These are phyloP conservation scores for Ectropis crepuscularia DNA, from an alignment of 2,888 invertebrate genomes.

Conservation along the genomic window DNA sequence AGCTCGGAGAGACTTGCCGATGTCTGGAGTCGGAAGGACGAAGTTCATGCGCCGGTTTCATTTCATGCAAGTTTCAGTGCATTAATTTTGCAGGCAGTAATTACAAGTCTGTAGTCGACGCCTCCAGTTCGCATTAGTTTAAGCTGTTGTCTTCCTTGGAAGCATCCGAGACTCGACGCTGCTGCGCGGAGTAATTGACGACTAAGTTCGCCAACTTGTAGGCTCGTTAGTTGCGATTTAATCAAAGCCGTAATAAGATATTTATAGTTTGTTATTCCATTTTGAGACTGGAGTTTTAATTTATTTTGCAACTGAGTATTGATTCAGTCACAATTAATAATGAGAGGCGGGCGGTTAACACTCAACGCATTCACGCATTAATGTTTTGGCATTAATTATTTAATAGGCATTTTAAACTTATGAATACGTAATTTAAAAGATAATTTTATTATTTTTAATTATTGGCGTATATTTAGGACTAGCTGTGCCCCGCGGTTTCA, in stretches of 20 bases:
- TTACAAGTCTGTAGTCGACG: constrained; percentile 79
- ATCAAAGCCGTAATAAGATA: constrained; percentile 59
- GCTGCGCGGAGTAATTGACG: constrained; percentile 71
- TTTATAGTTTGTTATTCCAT: constrained; percentile 34
- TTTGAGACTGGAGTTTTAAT: constrained; percentile 12
- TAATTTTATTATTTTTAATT: too few relatives aligned
- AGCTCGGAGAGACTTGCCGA: constrained; percentile 48
- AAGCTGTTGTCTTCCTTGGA: constrained; percentile 70
- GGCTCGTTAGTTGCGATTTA: constrained; percentile 71
- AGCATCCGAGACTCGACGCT: constrained; percentile 58
- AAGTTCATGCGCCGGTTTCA: constrained; percentile 79
- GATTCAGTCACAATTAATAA: not conserved
- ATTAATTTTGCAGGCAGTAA: constrained; percentile 83
- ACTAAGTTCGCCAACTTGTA: constrained; percentile 68
- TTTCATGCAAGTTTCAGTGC: constrained; percentile 81
- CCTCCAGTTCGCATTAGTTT: constrained; percentile 78
- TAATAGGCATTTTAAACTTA: too few relatives aligned
- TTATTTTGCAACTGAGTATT: constrained; percentile 4
- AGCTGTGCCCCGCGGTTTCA: too few relatives aligned
- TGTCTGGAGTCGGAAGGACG: constrained; percentile 52
- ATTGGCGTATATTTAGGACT: too few relatives aligned
- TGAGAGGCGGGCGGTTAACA: not conserved
- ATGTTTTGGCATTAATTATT: too few relatives aligned
- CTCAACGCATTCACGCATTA: too few relatives aligned
- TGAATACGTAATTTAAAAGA: too few relatives aligned